Evolutionary conservation across 1,140 invertebrate genomes (phyloP).

Genomic region (Drosophila orosa): DNA sequence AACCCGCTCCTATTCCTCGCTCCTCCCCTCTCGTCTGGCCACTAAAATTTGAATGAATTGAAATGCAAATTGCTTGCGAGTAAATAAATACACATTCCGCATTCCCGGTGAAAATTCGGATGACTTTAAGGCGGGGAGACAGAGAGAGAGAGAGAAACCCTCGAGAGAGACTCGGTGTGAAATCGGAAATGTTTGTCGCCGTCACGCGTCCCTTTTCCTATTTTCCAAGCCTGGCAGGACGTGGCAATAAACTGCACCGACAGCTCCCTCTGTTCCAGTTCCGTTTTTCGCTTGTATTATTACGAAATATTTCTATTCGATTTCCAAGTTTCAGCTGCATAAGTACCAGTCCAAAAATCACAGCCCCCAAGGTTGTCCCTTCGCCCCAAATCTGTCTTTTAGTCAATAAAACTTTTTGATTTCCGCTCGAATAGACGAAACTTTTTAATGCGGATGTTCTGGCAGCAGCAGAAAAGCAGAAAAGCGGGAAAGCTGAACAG

Average conservation of each 20-base stretch:
- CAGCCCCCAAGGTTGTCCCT: conserved; percentile 1
- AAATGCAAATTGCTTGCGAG: conserved; percentile 62
- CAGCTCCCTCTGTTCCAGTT: conserved; percentile 43
- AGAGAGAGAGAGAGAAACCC: conserved; percentile 7
- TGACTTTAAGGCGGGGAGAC: conserved; percentile 37
- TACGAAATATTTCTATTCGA: conserved; percentile 59
- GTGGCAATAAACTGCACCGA: conserved; percentile 73
- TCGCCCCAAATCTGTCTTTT: conserved; percentile 52
- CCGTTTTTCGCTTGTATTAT: conserved; percentile 48
- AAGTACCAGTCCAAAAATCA: conserved; percentile 8
- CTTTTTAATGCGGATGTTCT: conserved; percentile 77
- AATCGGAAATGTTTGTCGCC: conserved; percentile 71
- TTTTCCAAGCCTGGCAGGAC: conserved; percentile 34
- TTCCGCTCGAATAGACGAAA: conserved; percentile 76
- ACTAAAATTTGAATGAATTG: conserved; percentile 68
- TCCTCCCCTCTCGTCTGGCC: neutral
- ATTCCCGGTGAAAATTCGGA: conserved; percentile 46
- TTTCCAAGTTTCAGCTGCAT: conserved; percentile 61
- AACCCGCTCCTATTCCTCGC: conserved; percentile 5
- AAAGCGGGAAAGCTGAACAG: conserved; percentile 6
- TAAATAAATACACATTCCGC: conserved; percentile 58
- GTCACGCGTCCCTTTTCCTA: conserved; percentile 21
- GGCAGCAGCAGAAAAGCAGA: conserved; percentile 38
- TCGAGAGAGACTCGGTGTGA: conserved; percentile 52
- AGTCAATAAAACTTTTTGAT: conserved; percentile 80